phyloP scores from a whole-genome alignment of 2,888 invertebrate species.

The Masnerella sp. region DNA sequence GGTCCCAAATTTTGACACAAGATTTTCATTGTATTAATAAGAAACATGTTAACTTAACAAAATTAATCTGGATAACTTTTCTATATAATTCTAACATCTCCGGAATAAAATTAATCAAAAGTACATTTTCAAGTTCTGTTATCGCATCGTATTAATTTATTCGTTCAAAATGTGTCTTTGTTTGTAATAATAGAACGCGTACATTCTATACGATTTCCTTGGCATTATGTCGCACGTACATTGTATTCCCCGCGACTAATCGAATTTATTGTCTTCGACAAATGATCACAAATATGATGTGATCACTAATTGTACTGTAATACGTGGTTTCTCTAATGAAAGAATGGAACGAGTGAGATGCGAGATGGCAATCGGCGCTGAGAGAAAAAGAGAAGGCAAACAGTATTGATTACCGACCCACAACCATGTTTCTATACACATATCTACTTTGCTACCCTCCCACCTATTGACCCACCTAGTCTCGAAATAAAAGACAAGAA shows the following conservation, averaged over 20 bases:
- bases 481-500: slow-evolving; percentile 50
- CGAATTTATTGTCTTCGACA: slow-evolving; percentile 44
- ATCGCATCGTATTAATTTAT: too few species aligned
- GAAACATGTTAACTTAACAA: too few species aligned
- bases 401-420: slow-evolving; percentile 70
- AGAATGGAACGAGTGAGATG: slow-evolving; percentile 31
- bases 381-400: slow-evolving; percentile 65
- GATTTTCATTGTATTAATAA: too few species aligned
- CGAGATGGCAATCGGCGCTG: slow-evolving; percentile 33
- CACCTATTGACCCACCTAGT: slow-evolving; percentile 56
- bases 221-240: neutral
- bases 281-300: slow-evolving; percentile 31
- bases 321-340: slow-evolving; percentile 37
- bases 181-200: too few species aligned
- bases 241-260: slow-evolving; percentile 32
- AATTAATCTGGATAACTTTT: too few species aligned
- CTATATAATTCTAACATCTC: too few species aligned
- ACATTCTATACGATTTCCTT: neutral
- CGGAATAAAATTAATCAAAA: too few species aligned
- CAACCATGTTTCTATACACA: slow-evolving; percentile 58
- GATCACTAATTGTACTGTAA: slow-evolving; percentile 42
- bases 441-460: slow-evolving; percentile 49
- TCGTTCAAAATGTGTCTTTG: too few species aligned
- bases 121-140: too few species aligned
- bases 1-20: too few species aligned